Evolutionary conservation across 2,113 vertebrate genomes (phyloP).

Genomic region (Peromyscus maniculatus): DNA sequence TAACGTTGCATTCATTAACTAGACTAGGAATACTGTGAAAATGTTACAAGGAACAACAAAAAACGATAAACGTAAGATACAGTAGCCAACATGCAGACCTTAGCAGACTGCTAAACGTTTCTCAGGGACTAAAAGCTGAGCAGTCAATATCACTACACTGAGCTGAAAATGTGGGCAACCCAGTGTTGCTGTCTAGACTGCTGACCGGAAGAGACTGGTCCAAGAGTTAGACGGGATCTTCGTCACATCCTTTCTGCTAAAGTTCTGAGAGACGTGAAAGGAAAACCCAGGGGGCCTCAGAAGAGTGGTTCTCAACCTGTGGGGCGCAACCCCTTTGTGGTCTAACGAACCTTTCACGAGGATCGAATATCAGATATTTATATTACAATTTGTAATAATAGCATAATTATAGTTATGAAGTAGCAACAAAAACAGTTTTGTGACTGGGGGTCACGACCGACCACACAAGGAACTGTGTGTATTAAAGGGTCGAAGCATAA

Average conservation of each 20-base stretch:
- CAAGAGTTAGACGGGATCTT: constrained; percentile 83
- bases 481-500: constrained; percentile 72
- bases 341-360: no score
- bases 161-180: not conserved
- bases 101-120: no score
- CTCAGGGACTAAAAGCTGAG: no score
- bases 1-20: not conserved
- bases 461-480: no score
- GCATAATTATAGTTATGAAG: no score
- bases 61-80: not conserved
- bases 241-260: constrained; percentile 86
- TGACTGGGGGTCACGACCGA: no score
- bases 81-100: no score
- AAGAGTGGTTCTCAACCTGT: no score
- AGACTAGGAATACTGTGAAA: not conserved
- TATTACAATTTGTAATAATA: no score
- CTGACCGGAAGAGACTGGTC: constrained; percentile 12
- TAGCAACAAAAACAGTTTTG: no score
- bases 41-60: not conserved
- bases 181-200: not conserved
- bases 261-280: constrained; percentile 86
- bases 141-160: not conserved
- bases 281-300: constrained; percentile 63
- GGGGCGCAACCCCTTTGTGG: no score
- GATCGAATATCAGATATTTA: no score